These are phyloP conservation scores for Gadus macrocephalus DNA, from an alignment of 2,113 vertebrate species.

Conservation along the genomic window DNA sequence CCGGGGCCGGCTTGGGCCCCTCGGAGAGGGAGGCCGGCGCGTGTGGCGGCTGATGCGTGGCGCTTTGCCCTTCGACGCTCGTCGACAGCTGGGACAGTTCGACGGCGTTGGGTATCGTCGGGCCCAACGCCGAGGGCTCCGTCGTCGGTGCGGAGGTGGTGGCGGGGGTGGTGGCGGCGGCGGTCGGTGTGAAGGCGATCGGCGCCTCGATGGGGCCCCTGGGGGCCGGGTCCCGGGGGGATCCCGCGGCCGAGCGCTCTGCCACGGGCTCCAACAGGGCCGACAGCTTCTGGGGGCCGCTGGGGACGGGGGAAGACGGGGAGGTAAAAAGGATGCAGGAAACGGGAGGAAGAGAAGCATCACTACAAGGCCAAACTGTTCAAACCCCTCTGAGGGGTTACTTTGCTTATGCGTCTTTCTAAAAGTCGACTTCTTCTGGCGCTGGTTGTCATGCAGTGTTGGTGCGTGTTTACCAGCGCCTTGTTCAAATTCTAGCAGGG, in stretches of 20 bases:
- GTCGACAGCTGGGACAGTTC: neutral
- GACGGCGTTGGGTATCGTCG: neutral
- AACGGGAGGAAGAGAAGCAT: too few relatives aligned
- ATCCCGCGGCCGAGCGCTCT: constrained; percentile 25
- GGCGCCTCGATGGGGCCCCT: too few relatives aligned
- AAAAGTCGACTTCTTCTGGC: too few relatives aligned
- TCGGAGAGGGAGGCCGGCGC: neutral
- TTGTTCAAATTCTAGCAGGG: too few relatives aligned
- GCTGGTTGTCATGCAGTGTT: too few relatives aligned
- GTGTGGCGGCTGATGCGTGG: neutral
- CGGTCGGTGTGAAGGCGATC: too few relatives aligned
- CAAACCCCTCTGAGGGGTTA: too few relatives aligned
- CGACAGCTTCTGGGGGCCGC: constrained; percentile 51
- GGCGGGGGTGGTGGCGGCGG: too few relatives aligned
- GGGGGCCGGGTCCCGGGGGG: neutral
- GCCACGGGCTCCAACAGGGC: constrained; percentile 32
- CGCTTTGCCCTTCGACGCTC: neutral
- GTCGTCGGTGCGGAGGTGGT: neutral
- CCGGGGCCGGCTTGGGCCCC: constrained; percentile 45
- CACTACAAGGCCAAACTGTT: too few relatives aligned
- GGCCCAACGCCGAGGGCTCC: neutral
- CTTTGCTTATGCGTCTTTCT: too few relatives aligned
- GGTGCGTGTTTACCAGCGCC: too few relatives aligned
- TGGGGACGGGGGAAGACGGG: neutral
- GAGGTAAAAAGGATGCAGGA: neutral